Evolutionary conservation across 2,797 vertebrate species (phyloP).

Genomic region (Percopsis omiscomaycus): DNA sequence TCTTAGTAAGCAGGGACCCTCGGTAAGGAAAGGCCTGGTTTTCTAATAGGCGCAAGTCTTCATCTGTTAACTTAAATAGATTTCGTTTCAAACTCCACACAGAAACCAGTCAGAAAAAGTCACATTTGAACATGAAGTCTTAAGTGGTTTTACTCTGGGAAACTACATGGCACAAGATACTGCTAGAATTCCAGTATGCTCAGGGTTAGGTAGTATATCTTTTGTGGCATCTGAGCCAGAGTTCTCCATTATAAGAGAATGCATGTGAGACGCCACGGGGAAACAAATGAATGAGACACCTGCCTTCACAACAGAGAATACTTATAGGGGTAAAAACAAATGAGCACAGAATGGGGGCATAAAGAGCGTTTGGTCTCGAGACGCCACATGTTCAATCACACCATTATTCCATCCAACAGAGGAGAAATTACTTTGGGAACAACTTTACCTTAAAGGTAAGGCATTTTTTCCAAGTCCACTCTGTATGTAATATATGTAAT

Average conservation of each 20-base stretch:
- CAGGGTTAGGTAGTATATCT: too few species aligned
- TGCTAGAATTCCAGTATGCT: too few species aligned
- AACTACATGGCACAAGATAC: too few species aligned
- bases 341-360: background rate
- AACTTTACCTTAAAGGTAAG: conserved; percentile 14
- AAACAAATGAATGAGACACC: conserved; percentile 59
- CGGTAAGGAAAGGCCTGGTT: conserved; percentile 11
- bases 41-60: conserved; percentile 4
- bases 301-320: conserved; percentile 53
- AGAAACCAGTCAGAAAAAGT: too few species aligned
- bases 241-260: too few species aligned
- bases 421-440: conserved; percentile 28
- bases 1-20: background rate
- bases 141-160: too few species aligned
- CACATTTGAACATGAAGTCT: too few species aligned
- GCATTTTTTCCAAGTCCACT: background rate
- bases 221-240: conserved; percentile 41
- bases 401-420: conserved; percentile 10
- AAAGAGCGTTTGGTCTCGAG: conserved; percentile 18
- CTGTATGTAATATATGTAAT: background rate
- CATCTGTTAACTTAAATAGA: too few species aligned
- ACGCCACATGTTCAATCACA: conserved; percentile 16
- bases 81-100: too few species aligned
- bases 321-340: conserved; percentile 23
- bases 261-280: conserved; percentile 52